Base-by-base conservation (phyloP, 2,888 invertebrate species). In the Melinaea marsaeus region DNA sequence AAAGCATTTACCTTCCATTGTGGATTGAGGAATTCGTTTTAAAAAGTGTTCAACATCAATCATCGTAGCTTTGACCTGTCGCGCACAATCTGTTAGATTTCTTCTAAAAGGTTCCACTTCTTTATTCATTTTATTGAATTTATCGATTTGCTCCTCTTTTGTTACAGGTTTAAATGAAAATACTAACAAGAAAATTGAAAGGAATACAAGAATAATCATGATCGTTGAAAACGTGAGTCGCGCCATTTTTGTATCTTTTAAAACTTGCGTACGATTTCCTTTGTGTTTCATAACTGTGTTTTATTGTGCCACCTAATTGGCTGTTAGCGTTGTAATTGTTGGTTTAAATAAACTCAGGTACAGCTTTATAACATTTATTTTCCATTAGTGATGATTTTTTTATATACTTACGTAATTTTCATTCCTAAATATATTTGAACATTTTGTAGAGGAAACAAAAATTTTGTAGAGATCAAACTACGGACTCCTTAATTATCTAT, bases 101-200 rank as follows among this genome's bases (percentile, higher is more conserved):
- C 74, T 82, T n/a, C 89, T 74, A 34, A 90, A 89, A 0, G 90
- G 90, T 66, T 90, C 90, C 0, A 88, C 83, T 56, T 83, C 78
- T 1, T 80, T 74, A 46, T 76, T 79, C 75, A 89, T 76, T 69
- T 84, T 85, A 13, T 83, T 75, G 22, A 79, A 79, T 45, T 71
- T 75, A 3, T 80, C 71, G 0, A 88, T 74, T 3, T 90, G 90
- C 32, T 90, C 84, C 46, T 88, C 82, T 70, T 89, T 90, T 0
- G 83, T 74, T 2, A 84, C 60, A 0, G 89, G 87, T 55, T 77
- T 77, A 63, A 86, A 88, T 0, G 86, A 80, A 35, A 80, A 60
- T 0, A 79, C 77, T 0, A 81, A 62, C 79, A 58, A 63, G 0
- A 62, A 58, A 32, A 60, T 56, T 3, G 58, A 57, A 47, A 64